These are phyloP conservation scores for Triplophysa rosa DNA, from an alignment of 2,113 vertebrate species.

Conservation along the genomic window DNA sequence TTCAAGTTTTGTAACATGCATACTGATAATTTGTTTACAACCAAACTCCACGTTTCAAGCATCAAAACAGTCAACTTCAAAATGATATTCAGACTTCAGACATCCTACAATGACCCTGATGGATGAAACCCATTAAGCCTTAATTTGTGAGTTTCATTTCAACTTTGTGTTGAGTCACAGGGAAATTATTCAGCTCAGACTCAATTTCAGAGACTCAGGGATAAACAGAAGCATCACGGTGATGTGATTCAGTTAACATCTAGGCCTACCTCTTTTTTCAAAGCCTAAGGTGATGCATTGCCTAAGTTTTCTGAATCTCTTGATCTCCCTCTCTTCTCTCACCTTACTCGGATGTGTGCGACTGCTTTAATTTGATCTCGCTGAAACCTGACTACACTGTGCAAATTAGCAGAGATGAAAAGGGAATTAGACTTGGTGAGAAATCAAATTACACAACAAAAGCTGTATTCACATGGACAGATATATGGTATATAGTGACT, in stretches of 20 bases:
- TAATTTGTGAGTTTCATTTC: slow-evolving; percentile 1
- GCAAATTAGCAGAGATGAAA: not conserved
- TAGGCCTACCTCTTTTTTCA: not conserved
- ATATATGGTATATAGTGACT: too few species aligned
- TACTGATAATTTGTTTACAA: not conserved
- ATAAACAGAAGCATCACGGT: slow-evolving; percentile 14
- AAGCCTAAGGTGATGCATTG: not conserved
- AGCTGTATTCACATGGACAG: not conserved
- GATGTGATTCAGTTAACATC: slow-evolving; percentile 10
- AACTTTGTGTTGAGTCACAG: not conserved
- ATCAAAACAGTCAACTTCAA: not conserved
- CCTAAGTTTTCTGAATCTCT: not conserved
- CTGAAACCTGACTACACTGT: slow-evolving; percentile 12
- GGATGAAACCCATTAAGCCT: not conserved
- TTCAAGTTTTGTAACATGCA: too few species aligned
- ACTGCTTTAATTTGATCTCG: not conserved
- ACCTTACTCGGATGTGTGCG: not conserved
- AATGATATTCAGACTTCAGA: not conserved
- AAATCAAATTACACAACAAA: not conserved
- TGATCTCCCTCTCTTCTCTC: not conserved
- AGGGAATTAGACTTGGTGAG: not conserved
- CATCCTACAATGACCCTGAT: not conserved
- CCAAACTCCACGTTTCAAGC: not conserved
- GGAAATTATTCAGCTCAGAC: not conserved
- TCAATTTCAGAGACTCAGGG: not conserved